Evolutionary conservation across 2,113 vertebrate genomes (phyloP).

Genomic region (Todiramphus chloris): DNA sequence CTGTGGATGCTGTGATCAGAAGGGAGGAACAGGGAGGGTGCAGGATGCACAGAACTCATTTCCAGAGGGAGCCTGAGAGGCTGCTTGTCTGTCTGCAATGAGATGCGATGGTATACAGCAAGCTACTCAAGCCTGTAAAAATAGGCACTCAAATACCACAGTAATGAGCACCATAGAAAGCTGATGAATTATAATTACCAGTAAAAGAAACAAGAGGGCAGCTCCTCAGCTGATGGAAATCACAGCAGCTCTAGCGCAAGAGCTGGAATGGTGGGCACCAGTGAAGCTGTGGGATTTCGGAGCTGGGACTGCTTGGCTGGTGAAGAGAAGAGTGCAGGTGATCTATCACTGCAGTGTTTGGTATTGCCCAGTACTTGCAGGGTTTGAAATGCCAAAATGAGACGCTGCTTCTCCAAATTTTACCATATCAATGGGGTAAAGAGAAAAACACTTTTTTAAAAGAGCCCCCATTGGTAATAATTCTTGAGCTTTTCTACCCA

Average conservation of each 20-base stretch:
- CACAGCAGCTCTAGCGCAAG: not conserved
- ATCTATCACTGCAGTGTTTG: not conserved
- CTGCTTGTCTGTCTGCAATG: not conserved
- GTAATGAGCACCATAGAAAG: slow-evolving; percentile 36
- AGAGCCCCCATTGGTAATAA: not conserved
- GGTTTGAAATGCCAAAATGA: not conserved
- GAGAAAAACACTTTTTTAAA: not conserved
- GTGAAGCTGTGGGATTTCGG: not conserved
- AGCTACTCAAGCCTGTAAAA: slow-evolving; percentile 21
- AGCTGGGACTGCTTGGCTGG: not conserved
- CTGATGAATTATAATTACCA: slow-evolving; percentile 44
- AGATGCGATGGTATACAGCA: not conserved
- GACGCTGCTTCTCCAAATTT: not conserved
- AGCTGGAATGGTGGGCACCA: not conserved
- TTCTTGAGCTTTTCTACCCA: not conserved
- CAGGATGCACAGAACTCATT: not conserved
- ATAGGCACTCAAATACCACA: not conserved
- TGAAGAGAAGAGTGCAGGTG: not conserved
- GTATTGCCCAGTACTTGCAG: not conserved
- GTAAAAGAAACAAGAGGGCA: not conserved
- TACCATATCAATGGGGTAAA: not conserved
- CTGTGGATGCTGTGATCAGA: not conserved
- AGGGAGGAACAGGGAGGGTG: not conserved
- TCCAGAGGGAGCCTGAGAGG: not conserved
- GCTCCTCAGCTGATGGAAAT: slow-evolving; percentile 1